Percentiles rank a stretch among this genome's conserved stretches.
phyloP scores from a whole-genome alignment of 2,113 vertebrate species.

The Zosterops japonicus region DNA sequence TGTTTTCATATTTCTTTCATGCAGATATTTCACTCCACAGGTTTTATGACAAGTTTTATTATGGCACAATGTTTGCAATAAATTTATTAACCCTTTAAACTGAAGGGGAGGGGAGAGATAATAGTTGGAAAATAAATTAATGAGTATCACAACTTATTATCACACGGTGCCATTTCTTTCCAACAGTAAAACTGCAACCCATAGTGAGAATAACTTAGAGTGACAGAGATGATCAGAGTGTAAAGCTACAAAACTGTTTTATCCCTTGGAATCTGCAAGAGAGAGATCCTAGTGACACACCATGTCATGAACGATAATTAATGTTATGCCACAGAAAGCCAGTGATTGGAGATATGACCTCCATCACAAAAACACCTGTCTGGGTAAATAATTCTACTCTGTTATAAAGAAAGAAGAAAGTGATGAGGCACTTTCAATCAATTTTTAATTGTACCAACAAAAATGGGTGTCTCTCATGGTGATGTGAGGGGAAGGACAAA shows the following conservation, averaged over 20 bases:
- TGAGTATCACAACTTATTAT: neutral
- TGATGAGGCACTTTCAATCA: neutral
- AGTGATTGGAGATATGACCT: neutral
- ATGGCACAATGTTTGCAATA: neutral
- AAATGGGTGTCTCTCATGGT: neutral
- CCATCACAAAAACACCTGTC: conserved; percentile 15
- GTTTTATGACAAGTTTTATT: neutral
- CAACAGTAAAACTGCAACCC: neutral
- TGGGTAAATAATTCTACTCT: conserved; percentile 23
- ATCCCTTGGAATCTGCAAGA: neutral
- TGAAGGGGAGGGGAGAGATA: neutral
- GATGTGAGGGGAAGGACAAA: conserved; percentile 23
- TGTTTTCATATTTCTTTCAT: neutral
- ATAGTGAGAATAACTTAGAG: neutral
- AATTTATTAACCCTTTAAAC: conserved; percentile 17
- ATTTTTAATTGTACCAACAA: conserved; percentile 25
- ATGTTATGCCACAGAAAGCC: neutral
- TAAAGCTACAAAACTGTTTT: conserved; percentile 6
- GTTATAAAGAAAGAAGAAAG: neutral
- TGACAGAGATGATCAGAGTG: neutral
- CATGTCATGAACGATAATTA: neutral
- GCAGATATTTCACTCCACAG: neutral
- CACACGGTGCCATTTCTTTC: neutral
- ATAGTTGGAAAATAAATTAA: neutral
- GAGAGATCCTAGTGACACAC: neutral